Evolutionary conservation across 2,797 vertebrate species (phyloP).

Genomic region (Eutrigla gurnardus): DNA sequence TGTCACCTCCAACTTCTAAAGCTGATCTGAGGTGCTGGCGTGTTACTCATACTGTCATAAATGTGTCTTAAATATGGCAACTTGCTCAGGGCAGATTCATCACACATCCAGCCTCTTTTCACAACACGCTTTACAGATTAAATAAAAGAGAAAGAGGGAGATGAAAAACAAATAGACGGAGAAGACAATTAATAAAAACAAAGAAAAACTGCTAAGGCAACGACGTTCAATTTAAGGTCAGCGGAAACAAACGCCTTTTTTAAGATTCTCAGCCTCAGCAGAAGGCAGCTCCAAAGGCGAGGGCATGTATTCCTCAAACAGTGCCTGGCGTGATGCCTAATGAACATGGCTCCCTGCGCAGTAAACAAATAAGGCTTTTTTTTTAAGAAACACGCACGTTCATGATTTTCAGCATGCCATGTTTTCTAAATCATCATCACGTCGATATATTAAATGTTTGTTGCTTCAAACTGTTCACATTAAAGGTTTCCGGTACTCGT

Average conservation of each 20-base stretch:
- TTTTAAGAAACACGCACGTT: conserved; percentile 18
- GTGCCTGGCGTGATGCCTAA: neutral
- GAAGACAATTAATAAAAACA: neutral
- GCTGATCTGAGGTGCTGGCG: conserved; percentile 13
- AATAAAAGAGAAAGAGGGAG: neutral
- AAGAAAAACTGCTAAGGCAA: neutral
- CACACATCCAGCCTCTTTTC: conserved; percentile 6
- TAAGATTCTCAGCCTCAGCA: neutral
- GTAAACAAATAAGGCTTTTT: conserved; percentile 17
- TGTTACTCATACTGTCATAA: conserved; percentile 6
- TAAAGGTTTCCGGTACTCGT: conserved; percentile 20
- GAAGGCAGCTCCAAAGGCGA: neutral
- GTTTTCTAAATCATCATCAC: conserved; percentile 18
- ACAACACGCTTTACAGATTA: neutral
- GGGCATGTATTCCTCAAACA: conserved; percentile 15
- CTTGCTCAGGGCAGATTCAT: conserved; percentile 10
- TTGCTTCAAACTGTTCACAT: conserved; percentile 14
- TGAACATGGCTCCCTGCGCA: conserved; percentile 23
- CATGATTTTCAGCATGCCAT: conserved; percentile 19
- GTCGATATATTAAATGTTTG: conserved; percentile 1
- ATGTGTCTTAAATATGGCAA: conserved; percentile 13
- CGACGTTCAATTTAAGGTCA: conserved; percentile 1
- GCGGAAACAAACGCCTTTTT: conserved; percentile 15
- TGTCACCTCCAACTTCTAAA: conserved; percentile 24
- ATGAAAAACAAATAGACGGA: neutral